Percentiles rank a stretch among this genome's conserved stretches.
Evolutionary conservation across 2,888 invertebrate genomes (phyloP).

Genomic region (Acanthosepion esculentum): DNA sequence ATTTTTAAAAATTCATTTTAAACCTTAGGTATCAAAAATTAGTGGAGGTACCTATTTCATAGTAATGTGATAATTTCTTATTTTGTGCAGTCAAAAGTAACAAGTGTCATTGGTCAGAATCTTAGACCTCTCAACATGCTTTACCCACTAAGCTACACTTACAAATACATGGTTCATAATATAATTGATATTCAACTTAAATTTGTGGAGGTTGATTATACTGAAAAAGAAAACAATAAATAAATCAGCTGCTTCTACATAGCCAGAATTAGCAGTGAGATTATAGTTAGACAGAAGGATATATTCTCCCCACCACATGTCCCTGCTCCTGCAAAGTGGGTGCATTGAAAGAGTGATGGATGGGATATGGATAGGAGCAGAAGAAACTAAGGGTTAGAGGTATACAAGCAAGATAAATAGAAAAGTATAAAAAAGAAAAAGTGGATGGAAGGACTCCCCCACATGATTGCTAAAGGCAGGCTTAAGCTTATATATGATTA

Average conservation of each 20-base stretch:
- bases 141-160: not conserved
- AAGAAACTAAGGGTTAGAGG: not conserved
- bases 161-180: not conserved
- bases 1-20: too few relatives aligned
- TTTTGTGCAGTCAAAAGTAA: not conserved
- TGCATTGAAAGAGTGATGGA: not conserved
- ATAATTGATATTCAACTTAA: slow-evolving; percentile 33
- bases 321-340: not conserved
- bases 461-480: not conserved
- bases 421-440: not conserved
- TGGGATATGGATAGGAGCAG: not conserved
- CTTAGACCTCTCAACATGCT: not conserved
- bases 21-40: too few relatives aligned
- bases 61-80: not conserved
- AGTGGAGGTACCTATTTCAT: too few relatives aligned
- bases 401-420: not conserved
- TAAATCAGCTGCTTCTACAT: not conserved
- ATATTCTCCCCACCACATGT: not conserved
- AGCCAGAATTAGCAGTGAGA: not conserved
- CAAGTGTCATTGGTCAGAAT: not conserved
- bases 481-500: not conserved
- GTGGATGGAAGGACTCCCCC: not conserved
- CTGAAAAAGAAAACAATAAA: not conserved
- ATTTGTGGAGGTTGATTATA: not conserved
- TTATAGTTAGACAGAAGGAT: not conserved